Evolutionary conservation across 2,113 vertebrate species (phyloP).

Genomic region (Rhineura floridana): DNA sequence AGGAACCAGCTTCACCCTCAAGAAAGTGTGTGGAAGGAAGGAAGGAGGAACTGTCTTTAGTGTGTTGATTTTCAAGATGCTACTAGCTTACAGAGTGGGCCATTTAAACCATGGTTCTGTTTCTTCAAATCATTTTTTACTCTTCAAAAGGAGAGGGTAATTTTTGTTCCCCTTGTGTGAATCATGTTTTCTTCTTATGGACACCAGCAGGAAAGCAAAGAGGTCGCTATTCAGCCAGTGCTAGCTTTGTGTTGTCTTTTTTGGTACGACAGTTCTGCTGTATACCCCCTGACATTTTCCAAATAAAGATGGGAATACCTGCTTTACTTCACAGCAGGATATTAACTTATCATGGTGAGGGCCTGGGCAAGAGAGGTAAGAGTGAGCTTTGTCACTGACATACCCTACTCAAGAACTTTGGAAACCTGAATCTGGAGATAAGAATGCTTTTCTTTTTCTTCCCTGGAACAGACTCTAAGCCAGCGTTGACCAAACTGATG

Average conservation of each 20-base stretch:
- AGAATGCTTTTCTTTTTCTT: background rate
- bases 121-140: background rate
- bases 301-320: background rate
- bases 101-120: background rate
- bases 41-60: background rate
- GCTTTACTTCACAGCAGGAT: background rate
- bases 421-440: background rate
- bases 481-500: background rate
- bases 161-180: background rate
- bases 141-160: background rate
- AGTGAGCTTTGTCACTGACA: background rate
- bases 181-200: background rate
- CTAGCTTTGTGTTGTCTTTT: background rate
- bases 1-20: too few relatives aligned
- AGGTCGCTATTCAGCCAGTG: background rate
- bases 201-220: background rate
- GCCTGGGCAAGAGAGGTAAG: background rate
- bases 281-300: background rate
- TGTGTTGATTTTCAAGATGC: background rate
- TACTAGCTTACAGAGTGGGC: too few relatives aligned
- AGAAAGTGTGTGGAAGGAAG: background rate
- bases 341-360: background rate
- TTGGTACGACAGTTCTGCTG: background rate
- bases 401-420: background rate
- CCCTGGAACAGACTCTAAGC: background rate